Evolutionary conservation across 2,797 vertebrate species (phyloP), one percentile per base, ranked within the genome.

Genomic region (Acanthurus lineatus): DNA sequence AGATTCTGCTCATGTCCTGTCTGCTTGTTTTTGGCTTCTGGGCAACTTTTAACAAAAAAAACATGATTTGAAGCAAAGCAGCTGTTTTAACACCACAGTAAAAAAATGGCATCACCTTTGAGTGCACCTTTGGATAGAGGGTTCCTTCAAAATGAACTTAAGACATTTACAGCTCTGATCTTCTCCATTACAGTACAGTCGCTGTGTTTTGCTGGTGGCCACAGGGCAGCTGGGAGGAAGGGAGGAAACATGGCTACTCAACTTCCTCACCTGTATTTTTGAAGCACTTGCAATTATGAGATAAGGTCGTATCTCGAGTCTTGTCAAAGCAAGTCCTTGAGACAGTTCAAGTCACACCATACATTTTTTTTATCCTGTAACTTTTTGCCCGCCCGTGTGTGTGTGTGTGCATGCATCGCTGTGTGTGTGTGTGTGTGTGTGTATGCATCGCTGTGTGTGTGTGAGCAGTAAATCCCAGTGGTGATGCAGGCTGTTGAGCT

Each of bases 401-500:
- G 25, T 71, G 48, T 69, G 25, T 68, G 38, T 71, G 25, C 14
- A 0, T 72, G 65, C 2, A 19, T 64, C 19, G 35, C 59, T 38
- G 11, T 32, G 14, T 25, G n/a, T 32, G 60, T 67, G 47, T 54
- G 73, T 25, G 54, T 62, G 61, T 45, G 62, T 64, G 69, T 65
- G 57, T 69, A 0, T 72, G 65, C 2, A 19, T 64, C 19, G 35
- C 59, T 38, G 11, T 32, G 14, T 25, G n/a, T 64, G 69, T 65
- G 57, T 69, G 57, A 65, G 53, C 15, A 6, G 44, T 56, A 83
- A 56, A 64, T 79, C 79, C 68, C 56, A 17, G 54, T 7, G 59
- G 73, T 57, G 83, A 81, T 83, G 60, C 79, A 85, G 52, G 75
- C 82, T 85, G 84, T 60, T 87, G 88, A 85, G 78, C 75, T 76